A percentile compares a stretch with the other conserved stretches of the same genome.
These are phyloP conservation scores for Gymnodraco acuticeps DNA, from an alignment of 2,797 vertebrate genomes.

Conservation along the genomic window DNA sequence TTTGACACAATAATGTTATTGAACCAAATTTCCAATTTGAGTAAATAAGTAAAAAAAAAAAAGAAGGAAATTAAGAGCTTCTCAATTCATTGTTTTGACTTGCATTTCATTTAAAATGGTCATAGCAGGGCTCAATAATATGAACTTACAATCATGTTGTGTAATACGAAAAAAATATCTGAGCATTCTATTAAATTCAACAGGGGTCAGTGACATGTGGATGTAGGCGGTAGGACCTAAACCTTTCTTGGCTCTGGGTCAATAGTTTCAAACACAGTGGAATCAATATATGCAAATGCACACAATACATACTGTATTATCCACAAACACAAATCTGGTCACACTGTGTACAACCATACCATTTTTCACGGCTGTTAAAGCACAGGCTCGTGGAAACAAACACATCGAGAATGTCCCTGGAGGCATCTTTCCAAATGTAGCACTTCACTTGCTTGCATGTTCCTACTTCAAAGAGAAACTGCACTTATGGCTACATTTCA, in stretches of 20 bases:
- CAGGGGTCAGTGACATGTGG: conserved; percentile 6
- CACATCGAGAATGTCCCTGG: conserved; percentile 72
- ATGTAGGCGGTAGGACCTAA: neutral
- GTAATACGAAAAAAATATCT: neutral
- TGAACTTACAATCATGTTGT: conserved; percentile 25
- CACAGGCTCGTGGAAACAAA: conserved; percentile 57
- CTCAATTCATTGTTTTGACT: neutral
- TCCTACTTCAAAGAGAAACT: conserved; percentile 78
- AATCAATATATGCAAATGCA: conserved; percentile 3
- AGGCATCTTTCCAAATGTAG: conserved; percentile 79
- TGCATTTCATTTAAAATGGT: conserved; percentile 15
- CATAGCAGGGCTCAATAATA: conserved; percentile 1
- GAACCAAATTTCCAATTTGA: neutral
- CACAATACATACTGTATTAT: neutral
- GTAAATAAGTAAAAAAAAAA: neutral
- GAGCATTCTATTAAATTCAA: conserved; percentile 31
- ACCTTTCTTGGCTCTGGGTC: conserved; percentile 24
- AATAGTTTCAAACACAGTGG: conserved; percentile 24
- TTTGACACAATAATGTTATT: neutral
- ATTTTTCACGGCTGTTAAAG: conserved; percentile 48
- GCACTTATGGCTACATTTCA: conserved; percentile 69
- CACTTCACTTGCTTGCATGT: conserved; percentile 67
- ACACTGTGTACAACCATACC: conserved; percentile 18
- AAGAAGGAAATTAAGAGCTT: neutral
- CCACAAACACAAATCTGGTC: conserved; percentile 36